Evolutionary conservation across 1,140 invertebrate genomes (phyloP), one percentile per base, ranked within the genome.

Genomic region (Drosophila novamexicana): DNA sequence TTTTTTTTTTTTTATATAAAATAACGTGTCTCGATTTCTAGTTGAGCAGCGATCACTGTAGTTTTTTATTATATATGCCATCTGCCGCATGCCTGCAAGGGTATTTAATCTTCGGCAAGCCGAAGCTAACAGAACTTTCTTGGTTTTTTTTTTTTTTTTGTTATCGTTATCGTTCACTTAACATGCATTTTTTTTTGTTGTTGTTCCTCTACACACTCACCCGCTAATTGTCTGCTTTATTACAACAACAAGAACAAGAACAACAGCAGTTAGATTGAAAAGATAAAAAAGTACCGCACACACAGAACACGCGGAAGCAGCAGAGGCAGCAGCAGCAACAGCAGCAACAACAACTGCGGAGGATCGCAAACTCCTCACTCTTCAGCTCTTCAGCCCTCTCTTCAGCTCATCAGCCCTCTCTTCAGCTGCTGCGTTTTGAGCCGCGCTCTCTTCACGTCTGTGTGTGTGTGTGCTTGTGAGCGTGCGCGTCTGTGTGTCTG

Each of bases 121-220:
- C 45, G 18, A 10, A 7, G 45, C 6, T 16, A 45, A 45, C 42
- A 10, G 45, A 22, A 49, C 10, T 49, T 29, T 29, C 45, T 29
- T 29, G 37, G 47, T 34, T 16, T 16, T 16, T 32, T 16, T 14
- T 10, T 57, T 18, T 37, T 53, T 22, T 36, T 45, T 10, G 10
- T 45, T 59, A 45, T 45, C 42, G 57, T 45, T 47, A 59, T 47
- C 22, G 16, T 42, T 50, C 49, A 45, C 16, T 14, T 40, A 63
- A 63, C 10, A 52, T 62, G 50, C 50, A 68, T 18, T 50, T 74
- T 65, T 69, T 22, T 22, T 22, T 22, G 18, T 22, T 69, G 71
- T 74, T 62, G 65, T 62, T 40, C 47, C 57, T 58, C 6, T 45
- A 44, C 40, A 44, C 16, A 50, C 36, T 34, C 14, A 39, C 32